Evolutionary conservation across 1,140 invertebrate species (phyloP).

Genomic region (Whitmania pigra): DNA sequence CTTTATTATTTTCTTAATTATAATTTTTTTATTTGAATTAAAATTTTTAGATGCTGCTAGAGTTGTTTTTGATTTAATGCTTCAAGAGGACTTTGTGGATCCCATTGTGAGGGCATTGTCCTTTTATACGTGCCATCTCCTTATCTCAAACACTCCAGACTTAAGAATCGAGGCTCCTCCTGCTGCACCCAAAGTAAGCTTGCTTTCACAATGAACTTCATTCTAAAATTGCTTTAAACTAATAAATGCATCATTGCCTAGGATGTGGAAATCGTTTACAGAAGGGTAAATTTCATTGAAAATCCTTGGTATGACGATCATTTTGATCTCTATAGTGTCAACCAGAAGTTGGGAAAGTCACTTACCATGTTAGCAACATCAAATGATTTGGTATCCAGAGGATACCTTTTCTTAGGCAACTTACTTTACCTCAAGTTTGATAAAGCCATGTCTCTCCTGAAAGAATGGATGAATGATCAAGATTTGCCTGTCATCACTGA

Average conservation of each 20-base stretch:
- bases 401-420: conserved; percentile 49
- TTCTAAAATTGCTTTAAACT: no score
- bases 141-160: neutral
- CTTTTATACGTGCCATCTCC: conserved; percentile 19
- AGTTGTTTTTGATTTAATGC: conserved; percentile 20
- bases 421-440: conserved; percentile 56
- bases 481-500: neutral
- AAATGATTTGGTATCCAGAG: conserved; percentile 48
- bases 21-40: neutral
- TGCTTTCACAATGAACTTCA: neutral
- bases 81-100: conserved; percentile 17
- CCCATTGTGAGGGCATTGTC: conserved; percentile 8
- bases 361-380: conserved; percentile 46
- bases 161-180: no score
- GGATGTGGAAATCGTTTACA: conserved; percentile 39
- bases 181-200: no score
- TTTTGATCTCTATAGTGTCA: conserved; percentile 61
- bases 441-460: conserved; percentile 43
- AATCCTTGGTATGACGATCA: conserved; percentile 74
- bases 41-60: conserved; percentile 15
- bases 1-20: no score
- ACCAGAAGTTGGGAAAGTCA: conserved; percentile 63
- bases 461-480: conserved; percentile 23
- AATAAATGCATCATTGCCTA: conserved; percentile 25
- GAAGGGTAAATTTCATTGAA: conserved; percentile 62